Base-by-base conservation (phyloP, 2,888 invertebrate genomes). In the Nesidiocoris tenuis region DNA sequence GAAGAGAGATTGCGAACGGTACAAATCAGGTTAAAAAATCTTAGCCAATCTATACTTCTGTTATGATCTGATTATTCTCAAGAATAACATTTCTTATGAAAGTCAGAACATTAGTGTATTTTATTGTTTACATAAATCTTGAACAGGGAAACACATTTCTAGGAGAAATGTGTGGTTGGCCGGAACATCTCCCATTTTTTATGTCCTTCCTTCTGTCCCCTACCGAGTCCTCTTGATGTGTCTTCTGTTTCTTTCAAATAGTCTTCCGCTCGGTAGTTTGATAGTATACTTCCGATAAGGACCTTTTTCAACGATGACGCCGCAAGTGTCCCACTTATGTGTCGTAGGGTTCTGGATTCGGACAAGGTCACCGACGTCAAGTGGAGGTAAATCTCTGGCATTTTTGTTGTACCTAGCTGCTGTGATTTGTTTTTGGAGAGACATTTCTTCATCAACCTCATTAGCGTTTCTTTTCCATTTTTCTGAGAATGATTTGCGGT, bases 241-340 rank as follows among this genome's bases (percentile, higher is more conserved):
- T 39, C 66, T 12, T 12, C 66, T 9, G 66, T 39, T 66, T 1
- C n/a, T n/a, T n/a, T n/a, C n/a, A n/a, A n/a, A n/a, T n/a, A n/a
- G n/a, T n/a, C n/a, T n/a, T n/a, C n/a, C 1, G 7, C 18, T 7
- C 39, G 54, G 5, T 3, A 25, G 54, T n/a, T 18, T 54, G 25
- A 16, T 18, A 1, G 2, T 54, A 18, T 24, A 21, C n/a, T 3
- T 16, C n/a, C 39, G 1, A 18, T 66, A 66, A 7, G 66, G 66
- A 1, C 66, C 66, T 39, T 18, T 39, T 0, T 39, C 66, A 1
- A 66, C 12, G 1, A 66, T 16, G 7, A 18, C 18, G 16, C 66
- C 66, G 16, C 66, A n/a, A 12, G 21, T 17, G 16, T 25, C 39
- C 66, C 25, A 66, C 17, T 59, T 59, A 7, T 59, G 12, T 18